These are phyloP conservation scores for Guaruba guarouba DNA, from an alignment of 2,113 vertebrate genomes.

Conservation along the genomic window DNA sequence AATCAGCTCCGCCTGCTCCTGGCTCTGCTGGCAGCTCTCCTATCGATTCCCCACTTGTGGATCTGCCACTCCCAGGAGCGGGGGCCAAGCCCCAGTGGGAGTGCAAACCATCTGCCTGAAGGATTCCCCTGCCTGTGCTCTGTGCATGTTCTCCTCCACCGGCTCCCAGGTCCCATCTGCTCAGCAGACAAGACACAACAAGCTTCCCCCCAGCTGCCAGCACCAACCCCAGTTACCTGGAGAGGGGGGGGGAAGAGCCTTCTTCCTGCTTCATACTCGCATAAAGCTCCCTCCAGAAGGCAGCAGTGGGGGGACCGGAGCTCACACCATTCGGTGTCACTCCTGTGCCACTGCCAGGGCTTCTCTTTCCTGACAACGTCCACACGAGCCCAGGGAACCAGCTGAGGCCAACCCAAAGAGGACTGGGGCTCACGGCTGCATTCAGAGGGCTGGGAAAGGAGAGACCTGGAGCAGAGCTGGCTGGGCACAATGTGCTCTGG, in stretches of 20 bases:
- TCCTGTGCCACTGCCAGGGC: not conserved
- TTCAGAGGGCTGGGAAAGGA: not conserved
- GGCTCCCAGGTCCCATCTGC: not conserved
- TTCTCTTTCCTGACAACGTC: not conserved
- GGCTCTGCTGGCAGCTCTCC: not conserved
- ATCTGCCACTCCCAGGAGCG: not conserved
- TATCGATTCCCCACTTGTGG: not conserved
- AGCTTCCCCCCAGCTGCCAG: not conserved
- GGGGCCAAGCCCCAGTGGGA: not conserved
- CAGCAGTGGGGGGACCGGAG: rapidly evolving
- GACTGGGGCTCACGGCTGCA: not conserved
- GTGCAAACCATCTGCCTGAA: not conserved
- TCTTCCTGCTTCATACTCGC: not conserved
- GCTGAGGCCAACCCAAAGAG: not conserved
- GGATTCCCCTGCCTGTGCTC: not conserved
- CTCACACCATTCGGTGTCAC: not conserved
- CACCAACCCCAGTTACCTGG: not conserved
- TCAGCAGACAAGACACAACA: constrained; percentile 37
- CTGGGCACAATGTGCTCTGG: not conserved
- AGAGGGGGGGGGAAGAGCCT: not conserved
- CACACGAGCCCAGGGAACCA: not conserved
- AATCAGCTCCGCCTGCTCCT: not conserved
- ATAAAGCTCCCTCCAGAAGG: not conserved
- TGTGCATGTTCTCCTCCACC: not conserved
- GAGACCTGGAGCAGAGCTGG: not conserved